These are phyloP conservation scores for Oscheius sp. DNA, from an alignment of 2,888 invertebrate genomes.

Conservation along the genomic window DNA sequence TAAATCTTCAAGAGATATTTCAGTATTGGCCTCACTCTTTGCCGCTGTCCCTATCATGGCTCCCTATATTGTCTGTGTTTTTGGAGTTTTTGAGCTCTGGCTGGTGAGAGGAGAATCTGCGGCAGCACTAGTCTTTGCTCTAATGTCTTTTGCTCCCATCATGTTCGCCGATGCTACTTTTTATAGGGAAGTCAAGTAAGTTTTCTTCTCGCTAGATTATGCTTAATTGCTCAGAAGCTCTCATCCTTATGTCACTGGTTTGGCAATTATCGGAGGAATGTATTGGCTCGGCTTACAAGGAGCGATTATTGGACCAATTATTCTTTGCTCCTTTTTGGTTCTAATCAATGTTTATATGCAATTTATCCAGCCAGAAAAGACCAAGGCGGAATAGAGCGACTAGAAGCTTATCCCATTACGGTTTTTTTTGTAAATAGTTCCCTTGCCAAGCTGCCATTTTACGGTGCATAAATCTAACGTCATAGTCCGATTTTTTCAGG, in stretches of 20 bases:
- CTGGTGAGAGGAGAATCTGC: constrained; percentile 75
- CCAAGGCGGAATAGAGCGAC: background rate
- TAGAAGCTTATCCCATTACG: background rate
- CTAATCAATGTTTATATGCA: constrained; percentile 78
- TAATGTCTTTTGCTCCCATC: constrained; percentile 84
- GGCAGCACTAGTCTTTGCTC: constrained; percentile 79
- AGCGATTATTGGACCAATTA: constrained; percentile 92
- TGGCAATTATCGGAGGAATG: constrained; percentile 96
- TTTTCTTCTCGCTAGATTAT: background rate
- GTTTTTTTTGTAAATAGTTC: constrained; percentile 19
- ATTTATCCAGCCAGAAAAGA: constrained; percentile 36
- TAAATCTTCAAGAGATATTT: too few species aligned
- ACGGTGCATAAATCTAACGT: background rate
- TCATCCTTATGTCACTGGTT: constrained; percentile 93
- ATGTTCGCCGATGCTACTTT: constrained; percentile 93
- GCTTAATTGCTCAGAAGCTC: constrained; percentile 78
- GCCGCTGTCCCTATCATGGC: constrained; percentile 95
- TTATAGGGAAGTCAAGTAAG: constrained; percentile 88
- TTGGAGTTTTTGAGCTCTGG: constrained; percentile 93
- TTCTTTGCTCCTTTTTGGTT: constrained; percentile 92
- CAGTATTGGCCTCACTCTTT: constrained; percentile 87
- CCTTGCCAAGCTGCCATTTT: background rate
- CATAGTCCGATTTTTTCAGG: background rate
- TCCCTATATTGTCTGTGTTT: constrained; percentile 92
- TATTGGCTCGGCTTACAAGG: constrained; percentile 94